A percentile compares a stretch with the other conserved stretches of the same genome.
These are phyloP conservation scores for Parnassius orleans DNA, from an alignment of 2,888 invertebrate genomes.

Conservation along the genomic window DNA sequence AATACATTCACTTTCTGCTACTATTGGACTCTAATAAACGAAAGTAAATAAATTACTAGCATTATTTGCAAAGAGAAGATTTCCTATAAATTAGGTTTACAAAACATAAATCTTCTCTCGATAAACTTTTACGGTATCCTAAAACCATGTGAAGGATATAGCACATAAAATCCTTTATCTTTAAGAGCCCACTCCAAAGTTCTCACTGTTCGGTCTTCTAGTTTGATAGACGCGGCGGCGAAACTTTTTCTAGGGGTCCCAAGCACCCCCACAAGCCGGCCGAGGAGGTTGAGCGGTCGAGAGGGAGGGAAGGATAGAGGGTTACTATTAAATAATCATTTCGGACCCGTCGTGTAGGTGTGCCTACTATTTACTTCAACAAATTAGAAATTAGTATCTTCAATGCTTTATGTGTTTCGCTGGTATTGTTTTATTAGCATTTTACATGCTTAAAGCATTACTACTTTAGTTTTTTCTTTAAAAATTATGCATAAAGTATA, in stretches of 20 bases:
- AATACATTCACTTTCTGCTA: too few species aligned
- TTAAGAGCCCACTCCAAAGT: slow-evolving; percentile 40
- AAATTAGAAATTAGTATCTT: slow-evolving; percentile 61
- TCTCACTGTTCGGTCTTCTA: slow-evolving; percentile 48
- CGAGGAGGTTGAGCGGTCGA: slow-evolving; percentile 35
- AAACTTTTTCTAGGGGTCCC: slow-evolving; percentile 70
- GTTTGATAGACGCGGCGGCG: slow-evolving; percentile 67
- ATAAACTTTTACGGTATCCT: slow-evolving; percentile 24
- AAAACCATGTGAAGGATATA: slow-evolving; percentile 30
- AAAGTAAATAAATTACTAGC: neutral
- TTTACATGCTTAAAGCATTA: neutral
- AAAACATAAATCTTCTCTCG: slow-evolving; percentile 13
- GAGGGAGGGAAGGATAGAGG: slow-evolving; percentile 39
- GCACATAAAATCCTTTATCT: slow-evolving; percentile 33
- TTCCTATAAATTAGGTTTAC: slow-evolving; percentile 7
- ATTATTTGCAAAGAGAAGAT: slow-evolving; percentile 4
- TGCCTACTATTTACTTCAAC: slow-evolving; percentile 57
- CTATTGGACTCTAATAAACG: too few species aligned
- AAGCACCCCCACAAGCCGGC: slow-evolving; percentile 60
- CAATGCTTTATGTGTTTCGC: slow-evolving; percentile 35
- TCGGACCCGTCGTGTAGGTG: slow-evolving; percentile 58
- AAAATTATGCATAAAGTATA: too few species aligned
- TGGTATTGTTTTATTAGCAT: slow-evolving; percentile 32
- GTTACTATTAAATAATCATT: slow-evolving; percentile 74
- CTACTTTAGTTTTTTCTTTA: too few species aligned